phyloP scores from a whole-genome alignment of 2,888 invertebrate species.

The Oxytorus armatus region DNA sequence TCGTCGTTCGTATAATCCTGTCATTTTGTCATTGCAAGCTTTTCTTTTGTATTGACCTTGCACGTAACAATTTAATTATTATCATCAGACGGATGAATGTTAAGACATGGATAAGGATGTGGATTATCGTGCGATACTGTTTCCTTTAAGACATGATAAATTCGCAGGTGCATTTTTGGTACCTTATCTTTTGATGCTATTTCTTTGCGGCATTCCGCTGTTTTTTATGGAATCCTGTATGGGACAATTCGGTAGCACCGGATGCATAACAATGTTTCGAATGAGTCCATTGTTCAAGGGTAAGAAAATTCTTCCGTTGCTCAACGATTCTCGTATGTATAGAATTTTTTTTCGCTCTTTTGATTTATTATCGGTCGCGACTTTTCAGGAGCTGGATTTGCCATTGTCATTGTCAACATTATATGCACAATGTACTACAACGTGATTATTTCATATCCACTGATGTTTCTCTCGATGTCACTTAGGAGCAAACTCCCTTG shows the following conservation, averaged over 20 bases:
- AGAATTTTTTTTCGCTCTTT: neutral
- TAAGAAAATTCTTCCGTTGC: slow-evolving; percentile 78
- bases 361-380: slow-evolving; percentile 24
- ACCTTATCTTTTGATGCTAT: slow-evolving; percentile 92
- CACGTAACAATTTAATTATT: too few species aligned
- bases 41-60: too few species aligned
- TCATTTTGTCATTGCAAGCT: too few species aligned
- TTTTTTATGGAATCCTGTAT: slow-evolving; percentile 95
- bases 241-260: slow-evolving; percentile 94
- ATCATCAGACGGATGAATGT: too few species aligned
- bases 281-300: slow-evolving; percentile 95
- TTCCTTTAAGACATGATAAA: neutral
- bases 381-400: slow-evolving; percentile 92
- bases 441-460: slow-evolving; percentile 93
- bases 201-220: slow-evolving; percentile 93
- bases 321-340: neutral
- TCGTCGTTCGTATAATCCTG: too few species aligned
- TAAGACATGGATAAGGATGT: neutral
- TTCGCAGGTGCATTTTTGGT: slow-evolving; percentile 93
- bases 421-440: slow-evolving; percentile 94
- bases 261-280: slow-evolving; percentile 92
- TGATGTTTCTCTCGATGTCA: slow-evolving; percentile 91
- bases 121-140: neutral
- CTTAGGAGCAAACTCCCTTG: slow-evolving; percentile 90
- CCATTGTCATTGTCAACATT: slow-evolving; percentile 91